phyloP scores from a whole-genome alignment of 1,140 invertebrate genomes.

The Druon quercuslanigerum region DNA sequence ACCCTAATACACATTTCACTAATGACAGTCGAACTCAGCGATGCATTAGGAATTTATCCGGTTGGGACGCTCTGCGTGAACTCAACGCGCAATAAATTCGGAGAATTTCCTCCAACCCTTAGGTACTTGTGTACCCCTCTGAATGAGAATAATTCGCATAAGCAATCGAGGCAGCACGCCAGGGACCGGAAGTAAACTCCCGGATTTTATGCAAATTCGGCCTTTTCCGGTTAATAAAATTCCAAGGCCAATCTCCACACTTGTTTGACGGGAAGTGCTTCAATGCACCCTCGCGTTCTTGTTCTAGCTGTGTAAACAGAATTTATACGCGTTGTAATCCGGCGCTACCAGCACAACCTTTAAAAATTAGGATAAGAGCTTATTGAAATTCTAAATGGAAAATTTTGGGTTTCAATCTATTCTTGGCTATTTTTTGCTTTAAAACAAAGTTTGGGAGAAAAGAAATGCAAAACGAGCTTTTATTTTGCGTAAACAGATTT shows the following conservation, averaged over 20 bases:
- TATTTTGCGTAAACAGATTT: conserved; percentile 56
- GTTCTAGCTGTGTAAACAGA: conserved; percentile 27
- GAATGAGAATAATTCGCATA: background rate
- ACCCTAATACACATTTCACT: background rate
- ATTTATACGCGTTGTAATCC: background rate
- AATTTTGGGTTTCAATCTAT: too few species aligned
- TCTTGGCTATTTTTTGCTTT: conserved; percentile 38
- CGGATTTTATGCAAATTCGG: conserved; percentile 66
- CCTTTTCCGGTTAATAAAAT: conserved; percentile 67
- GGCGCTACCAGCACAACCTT: too few species aligned
- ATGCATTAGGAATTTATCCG: conserved; percentile 13
- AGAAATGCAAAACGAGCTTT: too few species aligned
- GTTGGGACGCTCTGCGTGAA: background rate
- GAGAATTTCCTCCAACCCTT: background rate
- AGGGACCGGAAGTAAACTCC: conserved; percentile 37
- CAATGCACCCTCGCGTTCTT: conserved; percentile 22
- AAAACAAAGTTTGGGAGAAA: too few species aligned
- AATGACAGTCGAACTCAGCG: conserved; percentile 18
- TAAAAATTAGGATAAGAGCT: too few species aligned
- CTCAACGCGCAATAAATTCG: too few species aligned
- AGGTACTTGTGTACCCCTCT: background rate
- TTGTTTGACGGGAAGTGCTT: conserved; percentile 38
- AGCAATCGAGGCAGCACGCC: background rate
- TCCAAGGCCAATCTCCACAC: conserved; percentile 36
- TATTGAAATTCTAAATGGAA: too few species aligned